Conservation (phyloP, 1,140 invertebrate genomes). For the silkworm (Bombyx mori) region ASM3026992v2 NC_085112.1:9364501-9365000, state of each 20-base stretch:
- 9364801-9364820: not conserved
- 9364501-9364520: too few species aligned
- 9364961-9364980: too few species aligned
- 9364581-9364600: not conserved
- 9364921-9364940: too few species aligned
- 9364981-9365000: too few species aligned
- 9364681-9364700: constrained; percentile 51
- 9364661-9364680: constrained; percentile 51
- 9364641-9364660: constrained; percentile 46
- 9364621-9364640: constrained; percentile 59
- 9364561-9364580: not conserved
- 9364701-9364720: constrained; percentile 55
- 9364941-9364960: too few species aligned
- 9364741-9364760: constrained; percentile 65
- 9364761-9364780: constrained; percentile 37
- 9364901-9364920: too few species aligned
- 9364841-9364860: too few species aligned
- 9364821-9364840: not conserved
- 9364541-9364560: not conserved
- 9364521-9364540: too few species aligned
- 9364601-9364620: constrained; percentile 54
- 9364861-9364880: too few species aligned
- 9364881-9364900: too few species aligned
- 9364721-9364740: constrained; percentile 64
- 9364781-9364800: not conserved